These are phyloP conservation scores for Rhabdornis inornatus DNA, from an alignment of 2,113 vertebrate genomes.

Conservation along the genomic window DNA sequence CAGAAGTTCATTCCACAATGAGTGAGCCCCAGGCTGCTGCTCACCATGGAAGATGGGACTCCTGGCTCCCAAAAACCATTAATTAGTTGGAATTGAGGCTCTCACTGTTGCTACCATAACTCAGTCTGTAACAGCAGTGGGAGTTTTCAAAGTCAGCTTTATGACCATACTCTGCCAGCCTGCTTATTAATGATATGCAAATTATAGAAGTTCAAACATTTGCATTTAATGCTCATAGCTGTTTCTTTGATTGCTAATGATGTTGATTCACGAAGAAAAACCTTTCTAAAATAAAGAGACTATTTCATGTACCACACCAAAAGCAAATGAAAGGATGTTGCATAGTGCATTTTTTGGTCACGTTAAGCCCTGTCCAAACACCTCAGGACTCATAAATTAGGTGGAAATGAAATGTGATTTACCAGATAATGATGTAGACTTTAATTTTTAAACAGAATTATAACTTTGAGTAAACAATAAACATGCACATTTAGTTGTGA, in stretches of 20 bases:
- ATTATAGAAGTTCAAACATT: conserved; percentile 52
- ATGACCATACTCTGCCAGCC: background rate
- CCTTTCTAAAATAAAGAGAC: conserved; percentile 4
- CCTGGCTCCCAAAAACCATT: background rate
- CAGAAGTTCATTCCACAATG: fast-evolving
- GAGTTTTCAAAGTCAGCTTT: conserved; percentile 16
- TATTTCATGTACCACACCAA: conserved; percentile 32
- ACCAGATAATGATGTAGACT: background rate
- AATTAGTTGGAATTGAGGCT: background rate
- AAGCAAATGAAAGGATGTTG: conserved; percentile 19
- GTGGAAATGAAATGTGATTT: background rate
- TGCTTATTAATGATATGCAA: conserved; percentile 8
- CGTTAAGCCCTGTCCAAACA: conserved; percentile 2
- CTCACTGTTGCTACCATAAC: background rate
- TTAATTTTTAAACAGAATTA: conserved; percentile 25
- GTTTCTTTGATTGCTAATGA: conserved; percentile 52
- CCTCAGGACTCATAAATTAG: background rate
- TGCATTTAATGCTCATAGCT: conserved; percentile 3
- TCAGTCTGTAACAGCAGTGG: background rate
- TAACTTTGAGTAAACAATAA: background rate
- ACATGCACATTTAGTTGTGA: background rate
- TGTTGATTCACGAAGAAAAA: conserved; percentile 27
- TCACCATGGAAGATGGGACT: background rate
- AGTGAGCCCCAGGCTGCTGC: background rate
- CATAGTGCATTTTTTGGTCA: background rate